Evolutionary conservation across 2,113 vertebrate genomes (phyloP).

Genomic region (Leucosticte australis): DNA sequence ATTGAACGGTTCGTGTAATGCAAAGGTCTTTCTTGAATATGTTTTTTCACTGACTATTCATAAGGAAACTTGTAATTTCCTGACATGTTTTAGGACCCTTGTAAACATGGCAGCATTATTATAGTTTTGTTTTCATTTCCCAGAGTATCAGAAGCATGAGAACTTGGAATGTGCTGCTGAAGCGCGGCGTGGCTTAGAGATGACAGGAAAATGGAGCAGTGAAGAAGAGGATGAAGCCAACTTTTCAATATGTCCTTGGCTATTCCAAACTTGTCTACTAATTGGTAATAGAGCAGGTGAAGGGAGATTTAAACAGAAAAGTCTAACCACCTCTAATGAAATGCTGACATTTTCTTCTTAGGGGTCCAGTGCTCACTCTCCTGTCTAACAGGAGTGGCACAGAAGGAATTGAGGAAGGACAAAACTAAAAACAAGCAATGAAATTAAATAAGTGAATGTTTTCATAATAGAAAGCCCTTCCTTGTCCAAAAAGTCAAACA

Average conservation of each 20-base stretch:
- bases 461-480: not conserved
- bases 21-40: not conserved
- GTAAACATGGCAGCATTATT: not conserved
- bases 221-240: not conserved
- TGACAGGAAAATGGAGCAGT: not conserved
- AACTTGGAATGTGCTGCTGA: not conserved
- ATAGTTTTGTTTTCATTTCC: not conserved
- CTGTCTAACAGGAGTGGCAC: not conserved
- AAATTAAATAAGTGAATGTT: not conserved
- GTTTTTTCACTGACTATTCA: not conserved
- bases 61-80: not conserved
- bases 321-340: accelerated
- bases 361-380: not conserved
- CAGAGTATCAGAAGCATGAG: not conserved
- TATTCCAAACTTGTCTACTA: not conserved
- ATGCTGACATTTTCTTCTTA: not conserved
- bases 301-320: not conserved
- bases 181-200: accelerated
- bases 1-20: slow-evolving; percentile 18
- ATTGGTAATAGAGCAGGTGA: not conserved
- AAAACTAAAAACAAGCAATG: not conserved
- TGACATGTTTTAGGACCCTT: not conserved
- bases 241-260: not conserved
- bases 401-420: not conserved
- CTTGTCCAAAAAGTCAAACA: not conserved